These are phyloP conservation scores for Metalampra italica DNA, from an alignment of 2,888 invertebrate genomes.

Conservation along the genomic window DNA sequence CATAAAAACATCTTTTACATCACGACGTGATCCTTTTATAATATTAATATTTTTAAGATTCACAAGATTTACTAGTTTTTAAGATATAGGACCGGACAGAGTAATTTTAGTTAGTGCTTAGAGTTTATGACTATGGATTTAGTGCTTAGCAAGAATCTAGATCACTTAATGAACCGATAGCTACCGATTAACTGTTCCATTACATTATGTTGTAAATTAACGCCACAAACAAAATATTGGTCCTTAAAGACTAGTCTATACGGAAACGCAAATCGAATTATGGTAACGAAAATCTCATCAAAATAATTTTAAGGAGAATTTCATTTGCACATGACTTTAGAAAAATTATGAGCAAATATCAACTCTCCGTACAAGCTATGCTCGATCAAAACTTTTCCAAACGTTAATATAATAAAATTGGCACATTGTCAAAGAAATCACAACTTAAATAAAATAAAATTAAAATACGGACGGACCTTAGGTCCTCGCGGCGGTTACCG, in stretches of 20 bases:
- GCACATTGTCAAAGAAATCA: constrained; percentile 76
- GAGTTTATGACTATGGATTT: constrained; percentile 26
- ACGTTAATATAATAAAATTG: constrained; percentile 71
- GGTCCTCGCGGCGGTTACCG: constrained; percentile 33
- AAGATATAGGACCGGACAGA: constrained; percentile 32
- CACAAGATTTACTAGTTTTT: constrained; percentile 18
- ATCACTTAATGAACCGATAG: constrained; percentile 29
- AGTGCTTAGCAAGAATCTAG: constrained; percentile 6
- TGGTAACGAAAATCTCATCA: constrained; percentile 62
- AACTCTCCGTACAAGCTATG: constrained; percentile 65
- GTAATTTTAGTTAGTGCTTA: constrained; percentile 33
- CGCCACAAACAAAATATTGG: constrained; percentile 57
- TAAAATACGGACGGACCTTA: constrained; percentile 57
- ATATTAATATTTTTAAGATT: constrained; percentile 52
- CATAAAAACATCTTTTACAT: constrained; percentile 73
- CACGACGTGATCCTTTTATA: constrained; percentile 68
- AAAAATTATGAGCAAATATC: constrained; percentile 30
- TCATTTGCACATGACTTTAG: constrained; percentile 30
- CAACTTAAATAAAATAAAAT: constrained; percentile 66
- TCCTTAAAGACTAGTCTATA: constrained; percentile 71
- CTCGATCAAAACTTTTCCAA: constrained; percentile 62
- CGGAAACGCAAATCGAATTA: constrained; percentile 60
- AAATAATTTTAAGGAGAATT: constrained; percentile 50
- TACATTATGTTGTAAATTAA: constrained; percentile 26
- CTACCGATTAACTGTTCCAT: constrained; percentile 15